Evolutionary conservation across 1,140 invertebrate species (phyloP), one percentile per base, ranked within the genome.

Genomic region (Archivesica marissinica): DNA sequence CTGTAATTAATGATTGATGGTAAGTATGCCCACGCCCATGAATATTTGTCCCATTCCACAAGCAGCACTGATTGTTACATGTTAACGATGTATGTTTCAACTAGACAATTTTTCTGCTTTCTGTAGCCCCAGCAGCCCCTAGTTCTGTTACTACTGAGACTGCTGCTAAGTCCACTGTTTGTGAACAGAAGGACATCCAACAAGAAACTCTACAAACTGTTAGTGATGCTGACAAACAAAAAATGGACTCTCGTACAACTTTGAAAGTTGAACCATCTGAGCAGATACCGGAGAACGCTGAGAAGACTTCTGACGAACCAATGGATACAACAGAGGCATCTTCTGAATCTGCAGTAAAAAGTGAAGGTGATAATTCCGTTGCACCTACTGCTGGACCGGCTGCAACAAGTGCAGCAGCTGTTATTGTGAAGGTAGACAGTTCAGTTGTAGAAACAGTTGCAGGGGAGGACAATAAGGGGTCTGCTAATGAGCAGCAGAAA

Each of bases 101-200:
- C 66, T n/a, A 83, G 54, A 50, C 54, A 83, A 81, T 83, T 83
- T 83, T 83, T 83, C 80, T 83, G 80, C 68, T 83, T 83, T 83
- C 80, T 83, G 56, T 83, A 83, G 80, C 80, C 64, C 80, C 15
- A 47, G 64, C 72, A 61, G 56, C 38, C 68, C 64, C 68, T 83
- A 83, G 80, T 83, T 41, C 80, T 47, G 38, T 66, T 41, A 23
- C 79, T 30, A 47, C 41, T 15, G 79, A 70, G 79, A 72, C 79
- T 44, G 20, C 54, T 41, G 52, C 56, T 39, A 35, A 41, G 75
- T 35, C 75, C 44, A 17, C 23, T 59, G 56, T 61, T 77, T 47
- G 38, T 23, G 77, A 72, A 47, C 68, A 72, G 41, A 41, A 41
- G 28, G 44, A 72, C 11, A 72, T 20, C 41, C 50, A 72, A 50